Evolutionary conservation across 2,888 invertebrate genomes (phyloP).

Genomic region (Onthophagus sagittarius): DNA sequence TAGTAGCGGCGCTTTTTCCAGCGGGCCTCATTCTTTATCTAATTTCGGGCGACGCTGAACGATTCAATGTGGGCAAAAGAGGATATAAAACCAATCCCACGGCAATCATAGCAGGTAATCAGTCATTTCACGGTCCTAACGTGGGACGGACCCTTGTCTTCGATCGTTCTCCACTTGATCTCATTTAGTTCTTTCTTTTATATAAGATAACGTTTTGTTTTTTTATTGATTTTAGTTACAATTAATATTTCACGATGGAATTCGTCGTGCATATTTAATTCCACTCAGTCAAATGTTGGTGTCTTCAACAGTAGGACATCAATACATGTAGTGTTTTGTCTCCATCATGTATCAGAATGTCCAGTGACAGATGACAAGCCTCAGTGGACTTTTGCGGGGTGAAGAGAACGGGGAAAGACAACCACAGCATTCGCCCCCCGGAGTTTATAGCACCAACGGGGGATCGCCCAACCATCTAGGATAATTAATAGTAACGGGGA

Average conservation of each 20-base stretch:
- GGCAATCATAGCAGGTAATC: conserved; percentile 11
- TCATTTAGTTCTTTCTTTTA: conserved; percentile 9
- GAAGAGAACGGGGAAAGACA: conserved; percentile 24
- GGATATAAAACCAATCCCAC: conserved; percentile 7
- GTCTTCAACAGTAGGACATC: conserved; percentile 27
- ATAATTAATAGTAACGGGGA: conserved; percentile 28
- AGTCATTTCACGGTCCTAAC: conserved; percentile 10
- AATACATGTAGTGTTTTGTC: conserved; percentile 27
- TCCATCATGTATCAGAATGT: conserved; percentile 29
- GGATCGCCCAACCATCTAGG: conserved; percentile 25
- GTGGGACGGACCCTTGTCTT: neutral
- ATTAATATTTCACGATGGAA: neutral
- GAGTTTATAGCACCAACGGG: conserved; percentile 25
- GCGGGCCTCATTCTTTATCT: neutral
- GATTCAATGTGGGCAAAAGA: conserved; percentile 6
- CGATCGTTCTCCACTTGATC: neutral
- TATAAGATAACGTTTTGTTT: neutral
- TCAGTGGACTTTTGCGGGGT: conserved; percentile 28
- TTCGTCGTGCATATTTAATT: conserved; percentile 12
- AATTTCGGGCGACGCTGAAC: neutral
- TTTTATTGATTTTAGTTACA: neutral
- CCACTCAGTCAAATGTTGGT: conserved; percentile 17
- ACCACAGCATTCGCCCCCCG: conserved; percentile 28
- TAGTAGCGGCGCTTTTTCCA: neutral
- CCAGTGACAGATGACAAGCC: conserved; percentile 31